Percentiles rank a stretch among this genome's conserved stretches.
These are phyloP conservation scores for Neolamprologus fasciatus DNA, from an alignment of 2,113 vertebrate species.

Conservation along the genomic window DNA sequence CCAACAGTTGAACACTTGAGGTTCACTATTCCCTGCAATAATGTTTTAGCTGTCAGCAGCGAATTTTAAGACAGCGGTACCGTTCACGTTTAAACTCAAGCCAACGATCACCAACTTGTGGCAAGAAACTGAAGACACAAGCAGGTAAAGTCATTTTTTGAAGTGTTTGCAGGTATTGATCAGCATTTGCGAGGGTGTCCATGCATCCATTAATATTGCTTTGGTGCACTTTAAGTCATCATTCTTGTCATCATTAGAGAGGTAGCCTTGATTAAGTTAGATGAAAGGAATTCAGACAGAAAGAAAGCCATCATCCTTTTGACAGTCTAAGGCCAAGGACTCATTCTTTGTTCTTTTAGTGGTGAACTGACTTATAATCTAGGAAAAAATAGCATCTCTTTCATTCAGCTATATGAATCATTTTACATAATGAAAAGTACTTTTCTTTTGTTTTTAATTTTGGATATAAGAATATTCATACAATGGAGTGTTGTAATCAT, in stretches of 20 bases:
- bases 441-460: slow-evolving; percentile 7
- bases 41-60: not conserved
- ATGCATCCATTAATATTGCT: slow-evolving; percentile 4
- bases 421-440: not conserved
- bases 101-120: not conserved
- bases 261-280: slow-evolving; percentile 31
- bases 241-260: slow-evolving; percentile 39
- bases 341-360: not conserved
- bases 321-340: slow-evolving; percentile 27
- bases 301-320: not conserved
- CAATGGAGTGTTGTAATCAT: not conserved
- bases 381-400: not conserved
- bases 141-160: slow-evolving; percentile 5
- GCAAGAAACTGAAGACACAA: not conserved
- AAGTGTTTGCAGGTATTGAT: slow-evolving; percentile 48
- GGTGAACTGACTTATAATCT: not conserved
- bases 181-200: not conserved
- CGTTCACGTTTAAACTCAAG: not conserved
- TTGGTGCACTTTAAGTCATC: slow-evolving; percentile 22
- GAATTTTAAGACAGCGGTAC: not conserved
- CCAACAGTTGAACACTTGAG: not conserved
- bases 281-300: slow-evolving; percentile 37
- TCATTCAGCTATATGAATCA: not conserved
- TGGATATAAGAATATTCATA: not conserved
- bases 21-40: not conserved